These are phyloP conservation scores for Griposia aprilina DNA, from an alignment of 2,888 invertebrate genomes.

Conservation along the genomic window DNA sequence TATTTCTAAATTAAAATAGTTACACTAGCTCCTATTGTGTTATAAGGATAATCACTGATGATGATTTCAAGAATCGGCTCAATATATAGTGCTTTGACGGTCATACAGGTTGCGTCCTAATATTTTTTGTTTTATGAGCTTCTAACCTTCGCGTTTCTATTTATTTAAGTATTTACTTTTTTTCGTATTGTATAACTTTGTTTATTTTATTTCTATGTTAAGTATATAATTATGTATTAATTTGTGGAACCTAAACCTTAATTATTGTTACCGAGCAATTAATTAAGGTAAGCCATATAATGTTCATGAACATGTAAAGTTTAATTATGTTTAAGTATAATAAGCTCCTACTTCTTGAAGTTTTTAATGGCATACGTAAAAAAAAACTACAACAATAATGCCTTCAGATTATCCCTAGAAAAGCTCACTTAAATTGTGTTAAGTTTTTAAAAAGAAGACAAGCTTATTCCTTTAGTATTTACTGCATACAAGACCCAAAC, in stretches of 20 bases:
- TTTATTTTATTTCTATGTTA: neutral
- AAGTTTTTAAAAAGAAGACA: too few relatives aligned
- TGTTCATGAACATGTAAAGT: too few relatives aligned
- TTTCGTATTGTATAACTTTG: neutral
- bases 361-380: too few relatives aligned
- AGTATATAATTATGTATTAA: neutral
- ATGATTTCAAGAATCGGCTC: neutral
- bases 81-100: slow-evolving; percentile 40
- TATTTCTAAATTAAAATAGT: neutral
- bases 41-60: slow-evolving; percentile 31
- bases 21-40: slow-evolving; percentile 1
- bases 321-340: too few relatives aligned
- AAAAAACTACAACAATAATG: too few relatives aligned
- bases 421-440: too few relatives aligned
- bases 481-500: too few relatives aligned
- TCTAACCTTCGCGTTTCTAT: slow-evolving; percentile 21
- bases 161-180: neutral
- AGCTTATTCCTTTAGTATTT: too few relatives aligned
- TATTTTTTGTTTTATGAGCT: slow-evolving; percentile 24
- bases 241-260: slow-evolving; percentile 8
- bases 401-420: too few relatives aligned
- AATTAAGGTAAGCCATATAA: neutral
- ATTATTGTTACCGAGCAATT: neutral
- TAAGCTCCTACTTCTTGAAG: too few relatives aligned
- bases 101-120: slow-evolving; percentile 1